Evolutionary conservation across 2,113 vertebrate species (phyloP).

Genomic region (Parus major): DNA sequence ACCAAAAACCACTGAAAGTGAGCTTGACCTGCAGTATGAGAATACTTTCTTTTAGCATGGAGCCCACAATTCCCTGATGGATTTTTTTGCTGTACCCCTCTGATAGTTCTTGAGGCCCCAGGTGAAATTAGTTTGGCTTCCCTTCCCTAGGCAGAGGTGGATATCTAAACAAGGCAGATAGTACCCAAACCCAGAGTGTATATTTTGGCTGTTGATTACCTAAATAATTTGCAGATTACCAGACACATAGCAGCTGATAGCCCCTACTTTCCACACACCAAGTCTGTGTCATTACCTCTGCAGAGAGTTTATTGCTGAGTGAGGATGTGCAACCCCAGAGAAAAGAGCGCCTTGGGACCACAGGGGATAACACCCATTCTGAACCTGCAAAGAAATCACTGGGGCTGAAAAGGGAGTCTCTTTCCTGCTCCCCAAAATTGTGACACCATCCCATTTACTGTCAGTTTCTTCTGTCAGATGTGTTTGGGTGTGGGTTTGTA

Average conservation of each 20-base stretch:
- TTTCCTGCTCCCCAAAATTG: neutral
- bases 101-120: neutral
- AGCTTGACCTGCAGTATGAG: neutral
- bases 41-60: neutral
- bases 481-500: neutral
- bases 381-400: neutral
- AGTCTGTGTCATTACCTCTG: neutral
- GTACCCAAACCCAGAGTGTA: neutral
- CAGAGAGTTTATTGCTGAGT: neutral
- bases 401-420: neutral
- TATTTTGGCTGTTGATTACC: neutral
- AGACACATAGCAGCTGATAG: neutral
- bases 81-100: neutral
- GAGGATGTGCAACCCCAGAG: neutral
- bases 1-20: neutral
- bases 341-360: neutral
- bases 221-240: neutral
- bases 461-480: neutral
- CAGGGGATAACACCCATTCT: neutral
- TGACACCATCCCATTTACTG: neutral
- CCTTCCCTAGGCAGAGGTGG: neutral
- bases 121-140: neutral
- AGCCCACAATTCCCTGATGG: neutral
- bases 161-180: neutral
- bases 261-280: neutral